phyloP scores from a whole-genome alignment of 2,797 vertebrate species.

The Scolopax bukidnonensis region DNA sequence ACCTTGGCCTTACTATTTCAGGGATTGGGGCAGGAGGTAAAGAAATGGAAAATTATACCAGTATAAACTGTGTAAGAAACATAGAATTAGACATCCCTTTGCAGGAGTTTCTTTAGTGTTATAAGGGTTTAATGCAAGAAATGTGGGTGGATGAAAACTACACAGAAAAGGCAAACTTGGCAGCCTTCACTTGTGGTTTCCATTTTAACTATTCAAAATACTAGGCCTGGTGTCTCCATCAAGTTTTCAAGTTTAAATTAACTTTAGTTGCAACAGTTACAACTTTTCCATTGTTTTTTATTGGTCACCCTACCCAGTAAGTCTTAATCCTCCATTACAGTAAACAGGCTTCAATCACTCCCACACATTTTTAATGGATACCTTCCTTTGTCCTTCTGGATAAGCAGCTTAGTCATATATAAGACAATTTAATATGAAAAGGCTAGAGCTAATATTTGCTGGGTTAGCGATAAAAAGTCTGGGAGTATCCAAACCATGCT shows the following conservation, averaged over 20 bases:
- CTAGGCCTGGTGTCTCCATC: neutral
- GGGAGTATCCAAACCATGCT: neutral
- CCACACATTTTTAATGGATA: neutral
- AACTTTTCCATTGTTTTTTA: neutral
- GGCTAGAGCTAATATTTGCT: neutral
- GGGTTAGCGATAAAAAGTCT: neutral
- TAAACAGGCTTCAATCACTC: neutral
- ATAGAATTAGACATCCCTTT: neutral
- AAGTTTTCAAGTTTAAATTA: neutral
- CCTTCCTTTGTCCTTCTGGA: neutral
- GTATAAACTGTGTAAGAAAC: neutral
- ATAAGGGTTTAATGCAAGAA: conserved; percentile 14
- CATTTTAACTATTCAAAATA: conserved; percentile 18
- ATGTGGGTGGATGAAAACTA: conserved; percentile 4
- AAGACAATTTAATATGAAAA: neutral
- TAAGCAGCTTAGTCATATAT: neutral
- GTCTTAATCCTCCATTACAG: neutral
- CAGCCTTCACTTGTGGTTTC: neutral
- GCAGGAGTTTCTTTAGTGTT: neutral
- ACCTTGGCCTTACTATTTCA: neutral
- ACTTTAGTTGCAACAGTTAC: neutral
- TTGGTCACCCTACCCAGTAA: neutral
- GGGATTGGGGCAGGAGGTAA: neutral
- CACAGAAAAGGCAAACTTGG: conserved; percentile 29
- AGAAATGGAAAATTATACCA: neutral